These are phyloP conservation scores for Aphrophora alni DNA, from an alignment of 2,888 invertebrate species.

Conservation along the genomic window DNA sequence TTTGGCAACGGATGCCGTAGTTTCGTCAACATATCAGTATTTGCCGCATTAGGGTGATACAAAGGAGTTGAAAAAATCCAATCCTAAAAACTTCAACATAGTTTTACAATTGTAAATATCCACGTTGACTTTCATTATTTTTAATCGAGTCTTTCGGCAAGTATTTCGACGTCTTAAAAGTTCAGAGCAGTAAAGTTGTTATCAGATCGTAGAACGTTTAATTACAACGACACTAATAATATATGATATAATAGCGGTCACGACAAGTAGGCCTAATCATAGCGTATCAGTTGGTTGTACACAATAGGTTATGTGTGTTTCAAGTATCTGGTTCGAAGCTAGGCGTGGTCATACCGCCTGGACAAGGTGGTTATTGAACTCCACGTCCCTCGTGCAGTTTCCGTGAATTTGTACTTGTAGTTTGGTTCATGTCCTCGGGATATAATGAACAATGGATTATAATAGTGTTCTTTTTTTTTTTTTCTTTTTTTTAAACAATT, in stretches of 20 bases:
- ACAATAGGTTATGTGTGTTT: neutral
- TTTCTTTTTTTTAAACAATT: too few species aligned
- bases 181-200: neutral
- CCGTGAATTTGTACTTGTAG: neutral
- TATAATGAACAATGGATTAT: too few species aligned
- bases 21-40: too few species aligned
- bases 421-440: too few species aligned
- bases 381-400: neutral
- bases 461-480: too few species aligned
- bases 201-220: neutral
- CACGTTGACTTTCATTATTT: neutral
- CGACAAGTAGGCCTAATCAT: neutral
- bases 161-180: neutral
- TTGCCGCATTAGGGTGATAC: too few species aligned
- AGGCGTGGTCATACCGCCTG: neutral
- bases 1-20: too few species aligned
- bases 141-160: neutral
- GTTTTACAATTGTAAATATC: neutral
- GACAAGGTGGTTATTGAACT: neutral
- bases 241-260: neutral
- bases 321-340: neutral
- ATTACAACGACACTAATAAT: neutral
- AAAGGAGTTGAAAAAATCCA: too few species aligned
- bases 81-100: too few species aligned
- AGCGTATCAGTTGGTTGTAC: neutral